These are phyloP conservation scores for Aselliscus stoliczkanus DNA, from an alignment of 2,797 vertebrate genomes.

Conservation along the genomic window DNA sequence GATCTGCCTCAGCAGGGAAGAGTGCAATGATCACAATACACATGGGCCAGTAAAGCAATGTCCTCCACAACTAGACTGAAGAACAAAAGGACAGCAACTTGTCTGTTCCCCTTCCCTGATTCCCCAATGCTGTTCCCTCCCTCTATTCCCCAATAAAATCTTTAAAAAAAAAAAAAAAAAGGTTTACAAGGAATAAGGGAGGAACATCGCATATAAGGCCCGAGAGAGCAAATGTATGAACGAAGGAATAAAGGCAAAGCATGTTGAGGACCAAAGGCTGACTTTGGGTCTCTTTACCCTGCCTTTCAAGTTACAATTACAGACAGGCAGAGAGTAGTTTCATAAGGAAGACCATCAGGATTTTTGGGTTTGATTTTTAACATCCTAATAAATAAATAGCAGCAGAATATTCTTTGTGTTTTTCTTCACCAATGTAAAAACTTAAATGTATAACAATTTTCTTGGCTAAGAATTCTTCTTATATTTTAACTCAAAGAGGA, in stretches of 20 bases:
- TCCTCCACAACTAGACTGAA: no score
- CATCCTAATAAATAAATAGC: neutral
- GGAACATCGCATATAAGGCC: rapidly evolving
- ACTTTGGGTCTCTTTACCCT: rapidly evolving
- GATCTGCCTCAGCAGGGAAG: no score
- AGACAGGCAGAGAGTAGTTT: neutral
- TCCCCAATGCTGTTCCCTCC: no score
- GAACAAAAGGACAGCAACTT: no score
- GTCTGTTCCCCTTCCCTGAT: no score
- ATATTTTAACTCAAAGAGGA: neutral
- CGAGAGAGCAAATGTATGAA: no score
- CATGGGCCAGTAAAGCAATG: no score
- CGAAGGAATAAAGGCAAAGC: neutral
- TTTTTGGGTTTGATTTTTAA: neutral
- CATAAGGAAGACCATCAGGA: neutral
- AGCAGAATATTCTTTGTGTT: neutral
- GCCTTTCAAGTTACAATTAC: neutral
- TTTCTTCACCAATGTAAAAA: neutral
- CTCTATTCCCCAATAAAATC: no score
- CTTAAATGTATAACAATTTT: neutral
- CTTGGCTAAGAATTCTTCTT: neutral
- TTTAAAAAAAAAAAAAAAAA: no score
- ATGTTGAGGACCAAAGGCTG: neutral
- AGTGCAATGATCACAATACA: no score
- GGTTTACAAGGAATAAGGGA: neutral